Evolutionary conservation across 1,140 invertebrate species (phyloP).

Genomic region (Mesaphorura yosii): DNA sequence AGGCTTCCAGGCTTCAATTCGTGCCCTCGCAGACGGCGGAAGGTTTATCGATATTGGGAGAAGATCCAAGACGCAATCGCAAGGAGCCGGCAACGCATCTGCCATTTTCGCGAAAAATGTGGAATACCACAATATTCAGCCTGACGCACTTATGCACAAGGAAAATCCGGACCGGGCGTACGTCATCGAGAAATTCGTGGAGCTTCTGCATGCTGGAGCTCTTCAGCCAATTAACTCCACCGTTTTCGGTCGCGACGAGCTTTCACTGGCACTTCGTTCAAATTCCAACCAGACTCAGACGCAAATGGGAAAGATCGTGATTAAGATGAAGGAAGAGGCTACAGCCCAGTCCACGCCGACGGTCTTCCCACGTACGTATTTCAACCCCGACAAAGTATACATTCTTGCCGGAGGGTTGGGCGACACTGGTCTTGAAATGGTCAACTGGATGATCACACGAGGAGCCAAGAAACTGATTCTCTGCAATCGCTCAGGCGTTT

Average conservation of each 20-base stretch:
- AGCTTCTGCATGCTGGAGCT: slow-evolving; percentile 65
- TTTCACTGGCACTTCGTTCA: slow-evolving; percentile 83
- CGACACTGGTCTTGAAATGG: slow-evolving; percentile 86
- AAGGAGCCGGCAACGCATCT: slow-evolving; percentile 58
- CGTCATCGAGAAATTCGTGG: slow-evolving; percentile 44
- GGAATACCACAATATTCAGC: slow-evolving; percentile 86
- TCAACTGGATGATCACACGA: slow-evolving; percentile 73
- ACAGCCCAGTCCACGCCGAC: slow-evolving; percentile 41
- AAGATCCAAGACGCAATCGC: slow-evolving; percentile 38
- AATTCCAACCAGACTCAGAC: slow-evolving; percentile 90
- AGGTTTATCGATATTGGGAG: slow-evolving; percentile 56
- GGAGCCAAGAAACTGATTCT: slow-evolving; percentile 77
- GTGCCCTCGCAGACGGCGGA: slow-evolving; percentile 52
- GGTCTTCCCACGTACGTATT: slow-evolving; percentile 71
- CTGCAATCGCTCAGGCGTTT: slow-evolving; percentile 74
- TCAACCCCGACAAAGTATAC: slow-evolving; percentile 77
- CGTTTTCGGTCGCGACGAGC: slow-evolving; percentile 66
- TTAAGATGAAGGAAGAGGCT: slow-evolving; percentile 70
- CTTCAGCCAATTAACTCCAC: slow-evolving; percentile 70
- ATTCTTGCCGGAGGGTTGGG: slow-evolving; percentile 79
- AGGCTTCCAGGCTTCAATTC: slow-evolving; percentile 52
- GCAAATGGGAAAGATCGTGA: slow-evolving; percentile 90
- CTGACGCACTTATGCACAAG: slow-evolving; percentile 73
- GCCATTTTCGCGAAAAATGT: slow-evolving; percentile 88
- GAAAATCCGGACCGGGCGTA: slow-evolving; percentile 27